These are phyloP conservation scores for Azorinus chamasolen DNA, from an alignment of 2,888 invertebrate species.

Conservation along the genomic window DNA sequence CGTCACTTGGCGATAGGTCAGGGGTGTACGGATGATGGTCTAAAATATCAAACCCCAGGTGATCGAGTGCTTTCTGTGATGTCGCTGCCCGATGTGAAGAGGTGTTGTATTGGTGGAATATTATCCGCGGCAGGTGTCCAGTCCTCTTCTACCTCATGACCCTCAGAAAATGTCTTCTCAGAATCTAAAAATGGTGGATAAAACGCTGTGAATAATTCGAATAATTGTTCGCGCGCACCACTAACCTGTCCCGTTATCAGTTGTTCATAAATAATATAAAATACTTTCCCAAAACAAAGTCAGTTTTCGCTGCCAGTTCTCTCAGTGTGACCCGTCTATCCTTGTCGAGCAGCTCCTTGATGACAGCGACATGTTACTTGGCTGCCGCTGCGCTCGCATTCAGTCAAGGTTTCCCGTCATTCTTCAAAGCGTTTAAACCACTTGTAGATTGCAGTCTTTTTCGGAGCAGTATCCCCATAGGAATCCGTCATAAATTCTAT, in stretches of 20 bases:
- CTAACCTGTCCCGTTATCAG: no score
- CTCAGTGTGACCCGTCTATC: no score
- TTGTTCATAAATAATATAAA: no score
- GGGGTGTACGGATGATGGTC: not conserved
- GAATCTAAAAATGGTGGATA: not conserved
- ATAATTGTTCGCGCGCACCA: no score
- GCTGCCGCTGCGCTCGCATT: no score
- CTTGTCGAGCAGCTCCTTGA: no score
- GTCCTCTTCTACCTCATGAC: conserved; percentile 4
- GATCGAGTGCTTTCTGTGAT: no score
- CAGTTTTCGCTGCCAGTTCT: no score
- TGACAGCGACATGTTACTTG: no score
- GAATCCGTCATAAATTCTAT: conserved; percentile 8
- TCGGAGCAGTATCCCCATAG: conserved; percentile 10
- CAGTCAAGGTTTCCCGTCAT: conserved; percentile 1
- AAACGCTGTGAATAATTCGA: no score
- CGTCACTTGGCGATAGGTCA: conserved; percentile 2
- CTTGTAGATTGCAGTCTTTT: no score
- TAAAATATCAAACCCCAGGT: not conserved
- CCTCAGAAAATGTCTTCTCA: not conserved
- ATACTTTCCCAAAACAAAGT: no score
- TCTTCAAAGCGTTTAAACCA: conserved; percentile 9
- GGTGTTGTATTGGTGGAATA: conserved; percentile 7
- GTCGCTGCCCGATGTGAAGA: conserved; percentile 7
- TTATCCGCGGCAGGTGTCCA: conserved; percentile 7